Evolutionary conservation across 2,797 vertebrate genomes (phyloP).

Genomic region (Pangasius sanitwongsei): DNA sequence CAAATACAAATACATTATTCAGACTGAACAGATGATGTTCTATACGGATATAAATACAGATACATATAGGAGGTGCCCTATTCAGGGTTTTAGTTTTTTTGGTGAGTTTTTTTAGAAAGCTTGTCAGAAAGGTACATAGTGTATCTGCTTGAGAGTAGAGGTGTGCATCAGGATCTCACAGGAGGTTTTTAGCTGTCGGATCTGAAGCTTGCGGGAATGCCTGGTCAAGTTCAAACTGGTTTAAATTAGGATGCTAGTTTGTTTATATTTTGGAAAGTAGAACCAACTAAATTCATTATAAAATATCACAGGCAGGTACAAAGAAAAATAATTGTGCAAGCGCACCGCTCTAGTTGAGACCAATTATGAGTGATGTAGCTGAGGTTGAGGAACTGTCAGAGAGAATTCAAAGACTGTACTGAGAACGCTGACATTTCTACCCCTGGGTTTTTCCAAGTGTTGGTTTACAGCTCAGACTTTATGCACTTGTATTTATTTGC

Average conservation of each 20-base stretch:
- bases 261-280: background rate
- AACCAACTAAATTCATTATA: background rate
- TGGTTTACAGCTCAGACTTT: background rate
- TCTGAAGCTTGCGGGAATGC: background rate
- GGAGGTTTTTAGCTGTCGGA: background rate
- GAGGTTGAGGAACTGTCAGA: background rate
- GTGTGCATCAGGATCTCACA: background rate
- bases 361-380: background rate
- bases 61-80: background rate
- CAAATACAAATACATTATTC: too few species aligned
- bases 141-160: background rate
- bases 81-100: background rate
- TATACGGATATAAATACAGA: background rate
- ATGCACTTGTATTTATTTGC: background rate
- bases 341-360: background rate
- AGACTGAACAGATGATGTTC: background rate
- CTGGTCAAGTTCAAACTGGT: background rate
- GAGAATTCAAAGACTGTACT: background rate
- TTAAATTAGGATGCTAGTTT: slow-evolving; percentile 8
- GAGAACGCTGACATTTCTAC: background rate
- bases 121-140: background rate
- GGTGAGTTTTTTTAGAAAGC: background rate
- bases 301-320: background rate
- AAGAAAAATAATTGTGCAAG: background rate
- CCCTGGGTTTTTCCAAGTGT: background rate